Percentiles rank a stretch among this genome's conserved stretches.
Conservation (phyloP, 1,140 invertebrate species). For the Polypedilum pembai region DNA sequence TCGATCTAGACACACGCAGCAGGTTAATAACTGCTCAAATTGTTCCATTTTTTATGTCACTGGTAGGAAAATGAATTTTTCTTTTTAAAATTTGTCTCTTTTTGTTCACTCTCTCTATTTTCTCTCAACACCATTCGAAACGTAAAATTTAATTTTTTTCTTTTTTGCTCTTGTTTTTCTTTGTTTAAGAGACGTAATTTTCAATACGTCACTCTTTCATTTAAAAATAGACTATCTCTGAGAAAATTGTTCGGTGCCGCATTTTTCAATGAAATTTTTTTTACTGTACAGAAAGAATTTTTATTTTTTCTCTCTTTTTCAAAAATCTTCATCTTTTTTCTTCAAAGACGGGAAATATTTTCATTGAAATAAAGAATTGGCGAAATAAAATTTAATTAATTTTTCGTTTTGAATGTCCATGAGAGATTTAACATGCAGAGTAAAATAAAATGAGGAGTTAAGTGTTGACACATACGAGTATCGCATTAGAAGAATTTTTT, state of each 20-base stretch:
- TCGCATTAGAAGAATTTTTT: constrained; percentile 13
- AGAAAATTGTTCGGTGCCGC: constrained; percentile 13
- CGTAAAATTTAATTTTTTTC: not conserved
- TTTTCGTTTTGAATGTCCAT: constrained; percentile 16
- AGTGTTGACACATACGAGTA: not conserved
- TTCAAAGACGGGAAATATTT: not conserved
- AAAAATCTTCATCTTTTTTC: not conserved
- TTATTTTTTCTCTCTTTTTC: not conserved
- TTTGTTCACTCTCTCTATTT: not conserved
- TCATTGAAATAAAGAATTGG: constrained; percentile 9
- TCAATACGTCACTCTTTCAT: constrained; percentile 22
- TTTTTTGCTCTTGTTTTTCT: constrained; percentile 26
- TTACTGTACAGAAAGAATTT: constrained; percentile 20
- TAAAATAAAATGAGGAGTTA: not conserved
- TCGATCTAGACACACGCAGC: constrained; percentile 94
- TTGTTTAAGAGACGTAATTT: constrained; percentile 27
- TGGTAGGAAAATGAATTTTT: not conserved
- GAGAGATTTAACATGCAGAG: not conserved
- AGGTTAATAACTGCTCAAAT: constrained; percentile 95
- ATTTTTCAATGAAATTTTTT: constrained; percentile 25
- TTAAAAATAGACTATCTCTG: constrained; percentile 10
- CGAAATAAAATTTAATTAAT: not conserved
- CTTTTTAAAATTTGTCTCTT: not conserved
- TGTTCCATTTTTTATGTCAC: constrained; percentile 69
- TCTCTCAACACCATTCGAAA: not conserved